phyloP scores from a whole-genome alignment of 2,113 vertebrate genomes.

The Craseonycteris thonglongyai region DNA sequence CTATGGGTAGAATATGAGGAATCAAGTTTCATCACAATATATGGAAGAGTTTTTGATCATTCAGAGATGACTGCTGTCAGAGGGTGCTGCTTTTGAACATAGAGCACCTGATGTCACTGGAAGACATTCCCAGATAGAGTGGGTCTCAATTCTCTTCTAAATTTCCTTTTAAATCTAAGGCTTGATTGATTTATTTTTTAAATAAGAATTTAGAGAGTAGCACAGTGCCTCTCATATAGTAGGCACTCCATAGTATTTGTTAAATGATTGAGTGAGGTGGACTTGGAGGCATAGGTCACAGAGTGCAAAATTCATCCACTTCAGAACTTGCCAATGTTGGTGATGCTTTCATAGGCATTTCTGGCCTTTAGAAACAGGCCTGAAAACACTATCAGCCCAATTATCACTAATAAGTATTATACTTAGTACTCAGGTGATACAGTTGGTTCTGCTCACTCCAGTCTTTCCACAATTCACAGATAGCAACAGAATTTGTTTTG shows the following conservation, averaged over 20 bases:
- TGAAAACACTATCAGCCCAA: background rate
- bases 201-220: background rate
- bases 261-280: background rate
- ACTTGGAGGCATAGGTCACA: background rate
- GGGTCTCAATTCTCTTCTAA: background rate
- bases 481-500: background rate
- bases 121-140: background rate
- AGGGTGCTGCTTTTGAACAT: background rate
- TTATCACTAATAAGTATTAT: background rate
- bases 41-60: background rate
- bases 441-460: background rate
- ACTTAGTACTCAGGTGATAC: background rate
- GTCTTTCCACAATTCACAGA: background rate
- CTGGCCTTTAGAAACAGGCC: background rate
- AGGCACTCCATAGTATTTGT: background rate
- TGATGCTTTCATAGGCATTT: background rate
- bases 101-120: background rate
- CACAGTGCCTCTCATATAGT: background rate
- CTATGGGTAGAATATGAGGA: background rate
- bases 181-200: background rate
- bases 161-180: background rate
- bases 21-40: background rate
- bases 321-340: background rate
- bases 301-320: background rate
- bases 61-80: background rate